These are phyloP conservation scores for Proteles cristata DNA, from an alignment of 2,113 vertebrate genomes.

Conservation along the genomic window DNA sequence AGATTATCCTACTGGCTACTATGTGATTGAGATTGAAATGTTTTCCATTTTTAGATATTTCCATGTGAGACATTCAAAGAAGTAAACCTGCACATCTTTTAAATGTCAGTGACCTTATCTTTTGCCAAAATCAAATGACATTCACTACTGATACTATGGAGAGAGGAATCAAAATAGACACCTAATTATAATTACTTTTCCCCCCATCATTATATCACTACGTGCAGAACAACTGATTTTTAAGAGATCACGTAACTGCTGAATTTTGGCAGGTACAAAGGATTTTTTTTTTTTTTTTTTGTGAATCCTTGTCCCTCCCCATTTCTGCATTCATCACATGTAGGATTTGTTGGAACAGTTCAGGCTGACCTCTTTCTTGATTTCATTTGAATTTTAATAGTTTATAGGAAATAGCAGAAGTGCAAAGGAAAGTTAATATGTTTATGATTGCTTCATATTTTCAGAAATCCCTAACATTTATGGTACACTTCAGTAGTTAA, in stretches of 20 bases:
- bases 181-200: constrained; percentile 89
- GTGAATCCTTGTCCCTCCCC: constrained; percentile 26
- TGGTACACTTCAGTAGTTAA: constrained; percentile 57
- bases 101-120: constrained; percentile 84
- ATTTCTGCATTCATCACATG: constrained; percentile 78
- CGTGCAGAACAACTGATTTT: constrained; percentile 87
- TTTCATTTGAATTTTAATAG: constrained; percentile 65
- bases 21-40: constrained; percentile 59
- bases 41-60: constrained; percentile 75
- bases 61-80: constrained; percentile 62
- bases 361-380: constrained; percentile 65
- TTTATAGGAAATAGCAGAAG: constrained; percentile 63
- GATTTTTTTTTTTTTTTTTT: constrained; percentile 76
- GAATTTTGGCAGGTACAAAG: constrained; percentile 83
- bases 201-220: constrained; percentile 85
- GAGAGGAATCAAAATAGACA: constrained; percentile 88
- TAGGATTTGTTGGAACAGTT: constrained; percentile 77
- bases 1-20: constrained; percentile 47
- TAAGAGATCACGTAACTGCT: constrained; percentile 81
- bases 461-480: constrained; percentile 58
- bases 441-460: constrained; percentile 61
- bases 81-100: constrained; percentile 75
- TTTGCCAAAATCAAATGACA: constrained; percentile 88
- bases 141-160: constrained; percentile 88
- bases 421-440: constrained; percentile 49